Conservation (phyloP, 2,113 vertebrate genomes). For the Dascyllus trimaculatus region DNA sequence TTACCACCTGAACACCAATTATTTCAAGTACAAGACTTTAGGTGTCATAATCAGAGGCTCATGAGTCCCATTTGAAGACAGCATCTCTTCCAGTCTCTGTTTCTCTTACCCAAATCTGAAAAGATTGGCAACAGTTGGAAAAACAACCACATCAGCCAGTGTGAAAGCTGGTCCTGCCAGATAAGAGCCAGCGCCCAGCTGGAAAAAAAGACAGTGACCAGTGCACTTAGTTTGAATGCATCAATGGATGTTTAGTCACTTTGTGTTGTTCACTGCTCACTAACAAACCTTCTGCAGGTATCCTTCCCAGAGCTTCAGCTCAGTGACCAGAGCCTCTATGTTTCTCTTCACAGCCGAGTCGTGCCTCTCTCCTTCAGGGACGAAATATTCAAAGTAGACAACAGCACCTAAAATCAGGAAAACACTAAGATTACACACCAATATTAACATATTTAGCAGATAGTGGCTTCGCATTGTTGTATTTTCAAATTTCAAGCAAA, state of each 20-base stretch:
- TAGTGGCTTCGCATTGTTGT: too few relatives aligned
- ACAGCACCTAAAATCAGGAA: conserved; percentile 50
- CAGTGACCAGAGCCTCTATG: conserved; percentile 68
- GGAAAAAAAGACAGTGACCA: not conserved
- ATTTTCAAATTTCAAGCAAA: too few relatives aligned
- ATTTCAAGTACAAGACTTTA: too few relatives aligned
- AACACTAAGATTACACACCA: not conserved
- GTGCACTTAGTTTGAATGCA: not conserved
- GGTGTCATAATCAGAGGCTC: too few relatives aligned
- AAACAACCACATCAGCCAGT: conserved; percentile 70
- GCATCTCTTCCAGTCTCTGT: not conserved
- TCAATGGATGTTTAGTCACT: not conserved
- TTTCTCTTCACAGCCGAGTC: conserved; percentile 79
- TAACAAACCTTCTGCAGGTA: conserved; percentile 79
- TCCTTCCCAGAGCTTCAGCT: conserved; percentile 83
- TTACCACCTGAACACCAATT: too few relatives aligned
- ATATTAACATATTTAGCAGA: not conserved
- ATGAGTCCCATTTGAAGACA: too few relatives aligned
- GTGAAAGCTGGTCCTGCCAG: conserved; percentile 68
- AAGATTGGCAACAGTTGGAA: conserved; percentile 66
- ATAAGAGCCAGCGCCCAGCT: conserved; percentile 47
- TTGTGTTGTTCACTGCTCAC: not conserved
- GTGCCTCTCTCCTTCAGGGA: conserved; percentile 81
- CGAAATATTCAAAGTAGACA: conserved; percentile 65
- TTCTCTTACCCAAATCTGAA: conserved; percentile 68